phyloP scores from a whole-genome alignment of 2,797 vertebrate genomes.

The Gephyroberyx darwinii region DNA sequence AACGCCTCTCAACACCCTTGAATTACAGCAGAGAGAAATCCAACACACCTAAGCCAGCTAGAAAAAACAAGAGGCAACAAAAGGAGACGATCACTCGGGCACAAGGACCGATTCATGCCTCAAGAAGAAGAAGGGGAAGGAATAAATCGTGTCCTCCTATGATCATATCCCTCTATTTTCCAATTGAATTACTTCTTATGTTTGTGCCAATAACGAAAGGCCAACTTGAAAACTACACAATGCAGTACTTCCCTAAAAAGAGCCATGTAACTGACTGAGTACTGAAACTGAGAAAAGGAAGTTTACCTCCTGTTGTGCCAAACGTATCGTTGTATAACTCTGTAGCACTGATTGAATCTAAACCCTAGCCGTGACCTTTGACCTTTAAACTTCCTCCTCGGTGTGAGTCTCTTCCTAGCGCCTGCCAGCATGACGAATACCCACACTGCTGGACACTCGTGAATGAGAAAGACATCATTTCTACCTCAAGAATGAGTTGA shows the following conservation, averaged over 20 bases:
- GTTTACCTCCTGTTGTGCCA: neutral
- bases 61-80: neutral
- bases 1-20: neutral
- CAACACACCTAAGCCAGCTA: neutral
- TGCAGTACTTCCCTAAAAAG: constrained; percentile 1
- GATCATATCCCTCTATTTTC: constrained; percentile 7
- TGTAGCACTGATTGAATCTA: neutral
- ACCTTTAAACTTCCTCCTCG: constrained; percentile 13
- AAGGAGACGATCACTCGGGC: neutral
- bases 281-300: too few relatives aligned
- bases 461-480: constrained; percentile 45
- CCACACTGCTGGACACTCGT: constrained; percentile 21
- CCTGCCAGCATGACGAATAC: constrained; percentile 54
- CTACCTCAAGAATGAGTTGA: constrained; percentile 38
- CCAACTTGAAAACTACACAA: neutral
- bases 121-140: neutral
- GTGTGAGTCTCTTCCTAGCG: constrained; percentile 42
- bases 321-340: neutral
- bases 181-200: neutral
- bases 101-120: neutral
- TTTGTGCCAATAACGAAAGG: neutral
- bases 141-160: constrained; percentile 4
- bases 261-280: neutral
- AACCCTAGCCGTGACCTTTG: neutral
- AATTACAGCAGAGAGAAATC: neutral